Base-by-base conservation (phyloP, 2,888 invertebrate species). In the Tiliacea citrago region DNA sequence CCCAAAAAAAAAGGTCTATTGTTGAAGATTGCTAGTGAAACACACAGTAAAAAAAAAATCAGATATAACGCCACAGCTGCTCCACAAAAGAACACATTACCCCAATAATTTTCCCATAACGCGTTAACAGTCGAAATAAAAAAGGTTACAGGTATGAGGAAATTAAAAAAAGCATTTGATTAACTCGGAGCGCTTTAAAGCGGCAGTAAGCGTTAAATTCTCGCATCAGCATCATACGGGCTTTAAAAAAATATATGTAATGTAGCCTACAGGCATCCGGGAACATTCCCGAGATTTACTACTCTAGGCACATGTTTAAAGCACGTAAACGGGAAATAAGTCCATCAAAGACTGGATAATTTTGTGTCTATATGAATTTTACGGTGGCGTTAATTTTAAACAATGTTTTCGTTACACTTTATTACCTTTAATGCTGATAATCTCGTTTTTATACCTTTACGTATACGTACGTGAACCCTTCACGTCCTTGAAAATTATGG, bases 271-370 rank as follows among this genome's bases (percentile, higher is more conserved):
- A 79, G 72, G 75, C 73, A 47, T 42, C 18, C 47, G 45, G 53
- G 65, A 49, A 39, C 24, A n/a, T 47, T 73, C 13, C 21, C 49
- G 79, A 83, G 83, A 88, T 90, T 90, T 88, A 89, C 87, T 85
- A 87, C 85, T 81, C 87, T 88, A 83, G 85, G 83, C 76, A 83
- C 85, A 86, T 88, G 85, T 86, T 85, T 81, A 81, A 88, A 82
- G 82, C 71, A 75, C 75, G 77, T 89, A 82, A 90, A 89, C 73
- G 69, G 75, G 73, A 83, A 88, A 83, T 79, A 75, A 81, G 77
- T 80, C 67, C 60, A 68, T 80, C 71, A 79, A 78, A 77, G 73
- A 61, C 77, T 72, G 70, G 68, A 82, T 73, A 76, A 79, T 79
- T 68, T 82, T 73, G 69, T 42, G 24, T 21, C 21, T 18, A 8